Evolutionary conservation across 2,113 vertebrate genomes (phyloP).

Genomic region (Pachycephala philippinensis): DNA sequence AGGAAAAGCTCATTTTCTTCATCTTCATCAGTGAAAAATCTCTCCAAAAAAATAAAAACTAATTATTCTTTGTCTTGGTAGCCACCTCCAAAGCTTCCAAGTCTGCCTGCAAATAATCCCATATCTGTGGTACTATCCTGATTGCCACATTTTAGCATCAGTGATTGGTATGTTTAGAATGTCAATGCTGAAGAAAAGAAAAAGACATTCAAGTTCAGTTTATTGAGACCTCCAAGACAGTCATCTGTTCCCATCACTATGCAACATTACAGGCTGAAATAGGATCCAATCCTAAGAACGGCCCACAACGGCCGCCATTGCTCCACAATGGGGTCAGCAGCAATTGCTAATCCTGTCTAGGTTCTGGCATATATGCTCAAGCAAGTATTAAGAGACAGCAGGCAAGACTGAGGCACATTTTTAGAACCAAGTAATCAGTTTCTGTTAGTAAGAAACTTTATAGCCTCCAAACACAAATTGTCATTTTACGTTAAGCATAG

Average conservation of each 20-base stretch:
- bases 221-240: not conserved
- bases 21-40: not conserved
- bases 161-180: not conserved
- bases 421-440: not conserved
- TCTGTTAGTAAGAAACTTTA: not conserved
- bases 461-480: not conserved
- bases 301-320: not conserved
- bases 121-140: not conserved
- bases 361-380: not conserved
- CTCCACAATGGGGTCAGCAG: not conserved
- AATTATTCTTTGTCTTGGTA: not conserved
- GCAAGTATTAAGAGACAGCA: not conserved
- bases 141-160: not conserved
- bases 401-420: not conserved
- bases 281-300: not conserved
- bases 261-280: not conserved
- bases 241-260: not conserved
- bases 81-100: not conserved
- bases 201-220: accelerated
- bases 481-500: not conserved
- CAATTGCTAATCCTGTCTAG: not conserved
- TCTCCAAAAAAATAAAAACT: not conserved
- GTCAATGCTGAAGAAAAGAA: not conserved
- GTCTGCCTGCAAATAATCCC: not conserved
- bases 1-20: not conserved